Evolutionary conservation across 92 coral and sea anemone species (phyloP), one percentile per base, ranked within the genome.

Genomic region (Palythoa grandis): DNA sequence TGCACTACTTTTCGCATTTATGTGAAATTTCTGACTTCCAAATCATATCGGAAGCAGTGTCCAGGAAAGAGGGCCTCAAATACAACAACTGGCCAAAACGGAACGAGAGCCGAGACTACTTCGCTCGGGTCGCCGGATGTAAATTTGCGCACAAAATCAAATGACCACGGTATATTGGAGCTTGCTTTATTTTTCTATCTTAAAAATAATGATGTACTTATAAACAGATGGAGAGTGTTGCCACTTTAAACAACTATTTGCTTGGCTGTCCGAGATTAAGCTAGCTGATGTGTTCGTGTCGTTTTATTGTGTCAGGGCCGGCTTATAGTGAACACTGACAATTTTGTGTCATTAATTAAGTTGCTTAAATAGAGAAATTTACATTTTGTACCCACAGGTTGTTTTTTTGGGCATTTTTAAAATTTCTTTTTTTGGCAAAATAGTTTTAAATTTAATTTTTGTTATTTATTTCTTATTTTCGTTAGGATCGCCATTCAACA

Each of bases 91-190:
- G 69, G 2, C 69, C 69, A 63, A 63, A 19, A 63, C 71, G 23
- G 29, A 80, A 53, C 15, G 43, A 80, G 38, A 19, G 14, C 3
- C 22, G 58, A 66, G 60, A 24, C 16, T 11, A 17, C 39, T 35
- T 78, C 52, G 70, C 39, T 56, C 9, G 52, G 74, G 53, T 20
- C 29, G 20, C 17, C 35, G 71, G 61, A 52, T 54, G 37, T 47
- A 20, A 37, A 80, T 61, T 47, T 61, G 74, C 74, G 47, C 20
- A 80, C 57, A 61, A 47, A 80, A 48, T 80, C 73, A 65, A 80
- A 63, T 70, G 85, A 80, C 58, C 57, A 40, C 74, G 85, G 85
- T 80, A 48, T 80, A 80, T 80, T 80, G 57, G 40, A 47, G 54
- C 72, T 66, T 48, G 56, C 72, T 43, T 19, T 66, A 23, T 65